Base-by-base conservation (phyloP, 2,113 vertebrate species). In the Oncorhynchus masou region DNA sequence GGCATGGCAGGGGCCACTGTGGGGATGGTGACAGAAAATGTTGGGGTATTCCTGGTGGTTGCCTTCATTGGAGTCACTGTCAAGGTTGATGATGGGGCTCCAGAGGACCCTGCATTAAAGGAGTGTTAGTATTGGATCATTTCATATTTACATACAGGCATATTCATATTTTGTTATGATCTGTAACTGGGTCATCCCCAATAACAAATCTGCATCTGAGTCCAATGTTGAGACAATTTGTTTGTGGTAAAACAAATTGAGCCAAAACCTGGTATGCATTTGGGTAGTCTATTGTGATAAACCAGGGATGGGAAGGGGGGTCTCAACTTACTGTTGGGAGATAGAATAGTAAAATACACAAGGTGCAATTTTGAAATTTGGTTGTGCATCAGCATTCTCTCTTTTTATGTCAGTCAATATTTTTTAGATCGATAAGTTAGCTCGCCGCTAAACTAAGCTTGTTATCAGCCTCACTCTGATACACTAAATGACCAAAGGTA, bases 161-260 rank as follows among this genome's bases (percentile, higher is more conserved):
- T 5, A 67, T 15, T 31, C 12, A 39, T 68, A 34, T 68, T 20
- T 22, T n/a, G n/a, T 11, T 68, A 19, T 68, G 4, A 16, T 68
- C 16, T 68, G 15, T 39, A 39, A 39, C 27, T 68, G 19, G 31
- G 7, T 68, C 67, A 68, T 68, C 19, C 27, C 19, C 39, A 31
- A 68, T 68, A 34, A 20, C 67, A 68, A 39, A 67, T 73, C 54
- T 19, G 4, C 7, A 62, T 73, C 59, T 62, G 16, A 73, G 24
- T 62, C 22, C 16, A 22, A 64, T 16, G 13, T 64, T 7, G 59
- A 62, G 59, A 11, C n/a, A 16, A 12, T 22, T 64, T 25, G 5
- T 15, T 59, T 60, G 22, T 64, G 5, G 15, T 48, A 31, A 15
- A 65, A 65, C 29, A 48, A 11, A 16, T 54, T 19, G 16, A 54